Evolutionary conservation across 2,888 invertebrate species (phyloP).

Genomic region (Pyralis farinalis): DNA sequence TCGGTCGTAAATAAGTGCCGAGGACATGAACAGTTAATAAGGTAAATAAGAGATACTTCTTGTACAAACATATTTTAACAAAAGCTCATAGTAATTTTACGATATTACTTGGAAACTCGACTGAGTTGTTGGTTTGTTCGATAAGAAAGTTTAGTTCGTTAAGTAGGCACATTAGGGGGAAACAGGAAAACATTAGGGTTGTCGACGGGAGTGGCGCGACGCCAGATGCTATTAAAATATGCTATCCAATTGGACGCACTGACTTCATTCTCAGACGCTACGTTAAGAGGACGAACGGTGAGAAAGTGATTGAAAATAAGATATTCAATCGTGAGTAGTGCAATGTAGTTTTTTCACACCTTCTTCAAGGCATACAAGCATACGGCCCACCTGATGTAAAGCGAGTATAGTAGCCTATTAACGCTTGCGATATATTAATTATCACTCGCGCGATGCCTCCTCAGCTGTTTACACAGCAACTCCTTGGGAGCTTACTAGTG

Average conservation of each 20-base stretch:
- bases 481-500: too few species aligned
- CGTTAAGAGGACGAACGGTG: conserved; percentile 18
- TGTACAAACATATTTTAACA: conserved; percentile 4
- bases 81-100: conserved; percentile 46
- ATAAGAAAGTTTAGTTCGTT: conserved; percentile 77
- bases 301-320: not conserved
- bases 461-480: too few species aligned
- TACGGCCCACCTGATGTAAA: too few species aligned
- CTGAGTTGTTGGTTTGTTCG: conserved; percentile 63
- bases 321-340: too few species aligned
- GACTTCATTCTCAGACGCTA: conserved; percentile 48
- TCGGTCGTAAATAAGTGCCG: too few species aligned
- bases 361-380: too few species aligned
- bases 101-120: conserved; percentile 52
- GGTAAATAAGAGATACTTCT: not conserved
- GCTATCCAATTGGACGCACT: conserved; percentile 66
- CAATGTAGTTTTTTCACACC: too few species aligned
- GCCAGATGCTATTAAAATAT: conserved; percentile 74
- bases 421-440: too few species aligned
- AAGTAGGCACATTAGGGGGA: conserved; percentile 74
- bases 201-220: conserved; percentile 63
- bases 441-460: too few species aligned
- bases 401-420: too few species aligned
- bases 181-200: conserved; percentile 74
- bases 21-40: not conserved